phyloP scores from a whole-genome alignment of 2,888 invertebrate species.

The Epistrophella euchroma region DNA sequence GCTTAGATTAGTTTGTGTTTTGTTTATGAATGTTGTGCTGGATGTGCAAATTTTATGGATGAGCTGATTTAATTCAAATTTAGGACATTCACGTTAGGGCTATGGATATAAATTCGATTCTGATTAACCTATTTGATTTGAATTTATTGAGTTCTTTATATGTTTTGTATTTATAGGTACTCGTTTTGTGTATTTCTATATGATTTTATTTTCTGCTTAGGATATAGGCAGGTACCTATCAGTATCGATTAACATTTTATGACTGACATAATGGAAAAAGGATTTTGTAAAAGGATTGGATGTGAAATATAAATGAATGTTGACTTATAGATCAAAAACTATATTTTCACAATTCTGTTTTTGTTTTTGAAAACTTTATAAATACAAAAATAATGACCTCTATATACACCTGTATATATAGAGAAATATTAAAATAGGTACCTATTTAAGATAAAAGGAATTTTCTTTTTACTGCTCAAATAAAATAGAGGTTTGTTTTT shows the following conservation, averaged over 20 bases:
- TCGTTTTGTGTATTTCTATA: neutral
- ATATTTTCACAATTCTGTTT: too few relatives aligned
- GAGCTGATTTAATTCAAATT: slow-evolving; percentile 26
- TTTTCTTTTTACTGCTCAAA: too few relatives aligned
- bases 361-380: too few relatives aligned
- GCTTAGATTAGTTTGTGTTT: neutral
- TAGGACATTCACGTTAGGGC: slow-evolving; percentile 8
- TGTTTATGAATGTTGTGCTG: neutral
- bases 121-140: slow-evolving; percentile 25
- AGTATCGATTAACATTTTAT: neutral
- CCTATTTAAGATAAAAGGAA: too few relatives aligned
- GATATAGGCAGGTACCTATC: neutral
- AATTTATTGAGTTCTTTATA: neutral
- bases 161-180: neutral
- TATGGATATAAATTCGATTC: slow-evolving; percentile 10
- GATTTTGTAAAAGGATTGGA: neutral
- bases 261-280: neutral
- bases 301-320: too few relatives aligned
- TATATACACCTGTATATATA: too few relatives aligned
- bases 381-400: too few relatives aligned
- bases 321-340: too few relatives aligned
- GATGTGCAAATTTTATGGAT: slow-evolving; percentile 23
- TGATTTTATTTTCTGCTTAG: neutral
- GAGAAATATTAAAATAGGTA: too few relatives aligned
- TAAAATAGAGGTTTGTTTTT: too few relatives aligned